Conservation (phyloP, 2,888 invertebrate species). For the Micropterix aruncella region DNA sequence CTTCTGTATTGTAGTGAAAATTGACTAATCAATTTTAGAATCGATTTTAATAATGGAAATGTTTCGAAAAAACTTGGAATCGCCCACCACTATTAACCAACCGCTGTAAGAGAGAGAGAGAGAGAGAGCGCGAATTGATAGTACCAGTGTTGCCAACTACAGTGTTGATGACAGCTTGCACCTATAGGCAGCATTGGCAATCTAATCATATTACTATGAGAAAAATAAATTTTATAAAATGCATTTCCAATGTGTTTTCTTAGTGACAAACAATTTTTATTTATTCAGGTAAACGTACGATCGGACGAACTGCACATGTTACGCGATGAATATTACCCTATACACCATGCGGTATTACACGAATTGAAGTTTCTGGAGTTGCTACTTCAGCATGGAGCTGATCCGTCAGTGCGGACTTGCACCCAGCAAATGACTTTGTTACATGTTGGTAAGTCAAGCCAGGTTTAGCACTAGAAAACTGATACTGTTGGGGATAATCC, state of each 20-base stretch:
- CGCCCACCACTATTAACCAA: no score
- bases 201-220: no score
- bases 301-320: conserved; percentile 56
- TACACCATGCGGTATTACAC: conserved; percentile 60
- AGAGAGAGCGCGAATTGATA: no score
- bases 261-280: no score
- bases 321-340: conserved; percentile 65
- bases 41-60: no score
- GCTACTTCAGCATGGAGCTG: conserved; percentile 51
- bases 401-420: conserved; percentile 52
- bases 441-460: conserved; percentile 35
- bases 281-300: conserved; percentile 19
- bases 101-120: no score
- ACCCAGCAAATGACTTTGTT: conserved; percentile 58
- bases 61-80: no score
- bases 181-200: neutral
- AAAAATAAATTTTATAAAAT: neutral
- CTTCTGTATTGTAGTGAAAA: no score
- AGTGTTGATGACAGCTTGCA: neutral
- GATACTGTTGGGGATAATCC: neutral
- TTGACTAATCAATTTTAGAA: no score
- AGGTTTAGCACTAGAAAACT: neutral
- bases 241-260: neutral
- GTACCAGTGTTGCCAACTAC: no score
- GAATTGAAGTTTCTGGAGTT: conserved; percentile 54